Base-by-base conservation (phyloP, 2,113 vertebrate genomes). In the Arvicanthis niloticus region DNA sequence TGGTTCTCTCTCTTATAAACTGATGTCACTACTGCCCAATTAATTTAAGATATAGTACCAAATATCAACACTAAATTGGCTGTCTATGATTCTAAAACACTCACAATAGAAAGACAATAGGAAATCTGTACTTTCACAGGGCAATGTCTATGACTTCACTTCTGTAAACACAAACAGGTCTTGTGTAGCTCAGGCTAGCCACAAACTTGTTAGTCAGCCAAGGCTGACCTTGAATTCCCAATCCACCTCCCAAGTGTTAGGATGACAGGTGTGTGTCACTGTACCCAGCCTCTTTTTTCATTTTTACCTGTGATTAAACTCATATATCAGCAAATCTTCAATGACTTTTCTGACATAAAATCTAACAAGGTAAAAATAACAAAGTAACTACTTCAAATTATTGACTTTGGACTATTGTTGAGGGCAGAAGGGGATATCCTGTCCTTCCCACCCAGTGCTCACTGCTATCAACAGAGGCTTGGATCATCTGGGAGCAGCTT, bases 21-120 rank as follows among this genome's bases (percentile, higher is more conserved):
- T 72, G 65, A 73, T 87, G 68, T 80, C 58, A 85, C 10, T 91
- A 75, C 37, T 86, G 26, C 9, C 29, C 65, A 9, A 89, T 86
- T 92, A 89, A 86, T 62, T 65, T 95, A 42, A 94, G 40, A 87
- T 62, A 29, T 34, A 93, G 0, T 73, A 42, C 10, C n/a, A 95
- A 87, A 51, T 78, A 91, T 24, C 60, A 91, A 86, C 26, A 94
- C 34, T 88, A 88, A 40, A 86, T 40, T 51, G 7, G 75, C 95
- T 60, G 31, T 37, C 76, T 60, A 1, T 62, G 81, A 93, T 45
- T 91, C 34, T 77, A 91, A 94, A 62, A 34, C 51, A 58, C 78
- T 75, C 37, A 5, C 65, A 90, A 89, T 1, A 77, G 67, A 93
- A 96, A n/a, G 51, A 31, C 34, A 56, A 15, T 40, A 89, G 77